Evolutionary conservation across 2,888 invertebrate genomes (phyloP), one percentile per base, ranked within the genome.

Genomic region (Hirtodrosophila alboralis): DNA sequence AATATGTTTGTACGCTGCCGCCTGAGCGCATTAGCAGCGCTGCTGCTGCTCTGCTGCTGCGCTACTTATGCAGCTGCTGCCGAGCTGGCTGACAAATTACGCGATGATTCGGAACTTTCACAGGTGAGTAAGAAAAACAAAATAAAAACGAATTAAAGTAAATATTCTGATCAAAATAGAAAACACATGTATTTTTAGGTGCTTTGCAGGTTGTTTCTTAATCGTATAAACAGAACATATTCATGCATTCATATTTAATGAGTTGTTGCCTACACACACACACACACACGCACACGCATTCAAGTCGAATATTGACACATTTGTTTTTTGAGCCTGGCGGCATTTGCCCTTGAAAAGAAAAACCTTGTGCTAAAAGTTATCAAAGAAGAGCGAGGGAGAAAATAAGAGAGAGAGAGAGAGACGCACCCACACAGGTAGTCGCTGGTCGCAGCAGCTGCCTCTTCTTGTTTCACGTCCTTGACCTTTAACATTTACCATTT

Each of bases 61-160:
- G 48, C 72, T 45, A 51, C 69, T 27, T 31, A 54, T 62, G 69
- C 78, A 67, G 59, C 65, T 58, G 66, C 45, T 45, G 84, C 85
- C 51, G 86, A 85, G 37, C 57, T 88, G 64, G 92, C 93, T 71
- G 93, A 94, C 89, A 94, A 93, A 91, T 92, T 94, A 75, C 91
- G 91, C 77, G 92, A 92, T 89, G 94, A 94, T 90, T 89, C 92
- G 62, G 94, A 94, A 88, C 91, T 94, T 74, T 93, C 94, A 71
- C 93, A 94, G 94, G 94, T 94, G 92, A 90, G 87, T 77, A 49
- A 61, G 30, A 36, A 36, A 13, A 33, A 21, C 10, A 52, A 23
- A 28, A 33, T n/a, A 4, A 13, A 31, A 23, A 41, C 37, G 14
- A 16, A 14, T 33, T 30, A 37, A 14, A 49, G 54, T 54, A 38